A percentile compares a stretch with the other conserved stretches of the same genome.
These are phyloP conservation scores for Dorcus parallelipipedus DNA, from an alignment of 2,888 invertebrate species.

Conservation along the genomic window DNA sequence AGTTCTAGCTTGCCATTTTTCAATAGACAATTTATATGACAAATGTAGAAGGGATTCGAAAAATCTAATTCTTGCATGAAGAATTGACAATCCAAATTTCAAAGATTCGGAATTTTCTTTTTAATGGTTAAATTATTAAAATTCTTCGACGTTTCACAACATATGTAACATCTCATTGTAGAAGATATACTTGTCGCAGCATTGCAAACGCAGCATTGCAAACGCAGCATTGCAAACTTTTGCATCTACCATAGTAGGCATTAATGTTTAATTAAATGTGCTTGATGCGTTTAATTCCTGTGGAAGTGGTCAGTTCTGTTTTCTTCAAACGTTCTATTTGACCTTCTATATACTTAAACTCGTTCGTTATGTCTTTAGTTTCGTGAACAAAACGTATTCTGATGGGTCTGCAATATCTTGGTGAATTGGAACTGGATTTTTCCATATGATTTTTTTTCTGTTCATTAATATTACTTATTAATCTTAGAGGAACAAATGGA, in stretches of 20 bases:
- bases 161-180: constrained; percentile 23
- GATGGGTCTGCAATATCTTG: constrained; percentile 31
- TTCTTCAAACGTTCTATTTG: constrained; percentile 5
- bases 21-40: too few relatives aligned
- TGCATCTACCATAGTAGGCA: constrained; percentile 19
- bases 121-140: constrained; percentile 5
- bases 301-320: not conserved
- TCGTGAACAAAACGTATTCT: constrained; percentile 24
- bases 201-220: too few relatives aligned
- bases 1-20: too few relatives aligned
- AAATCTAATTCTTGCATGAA: too few relatives aligned
- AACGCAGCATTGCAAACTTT: constrained; percentile 25
- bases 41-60: too few relatives aligned
- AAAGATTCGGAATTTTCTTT: not conserved
- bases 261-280: constrained; percentile 13
- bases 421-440: constrained; percentile 32
- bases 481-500: not conserved
- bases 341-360: constrained; percentile 16
- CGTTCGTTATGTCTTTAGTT: constrained; percentile 21
- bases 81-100: too few relatives aligned
- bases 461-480: constrained; percentile 2
- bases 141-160: constrained; percentile 7
- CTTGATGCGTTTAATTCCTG: not conserved
- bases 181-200: constrained; percentile 20
- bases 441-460: constrained; percentile 27